Percentiles rank a stretch among this genome's conserved stretches.
Evolutionary conservation across 2,888 invertebrate species (phyloP).

Genomic region (Sesia bembeciformis): DNA sequence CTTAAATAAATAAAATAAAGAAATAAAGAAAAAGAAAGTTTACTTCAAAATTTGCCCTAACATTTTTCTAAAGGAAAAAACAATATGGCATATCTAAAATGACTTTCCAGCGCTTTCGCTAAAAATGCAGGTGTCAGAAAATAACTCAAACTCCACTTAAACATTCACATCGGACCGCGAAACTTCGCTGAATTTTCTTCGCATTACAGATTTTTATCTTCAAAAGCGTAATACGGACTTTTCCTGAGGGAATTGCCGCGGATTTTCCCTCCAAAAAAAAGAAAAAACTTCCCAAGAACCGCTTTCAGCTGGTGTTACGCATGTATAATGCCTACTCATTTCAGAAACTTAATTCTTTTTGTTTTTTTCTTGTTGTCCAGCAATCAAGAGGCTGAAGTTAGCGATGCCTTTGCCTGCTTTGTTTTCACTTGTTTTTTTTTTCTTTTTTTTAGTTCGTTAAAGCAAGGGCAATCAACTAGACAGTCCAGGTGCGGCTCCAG

Average conservation of each 20-base stretch:
- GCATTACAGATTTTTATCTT: conserved; percentile 13
- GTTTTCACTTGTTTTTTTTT: background rate
- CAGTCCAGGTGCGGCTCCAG: background rate
- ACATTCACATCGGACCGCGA: conserved; percentile 19
- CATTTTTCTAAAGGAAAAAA: background rate
- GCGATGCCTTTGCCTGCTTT: conserved; percentile 6
- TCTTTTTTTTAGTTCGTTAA: conserved; percentile 34
- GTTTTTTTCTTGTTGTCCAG: conserved; percentile 24
- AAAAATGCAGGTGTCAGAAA: conserved; percentile 15
- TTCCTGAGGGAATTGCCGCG: background rate
- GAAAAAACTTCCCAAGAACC: conserved; percentile 4
- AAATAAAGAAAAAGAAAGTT: no score
- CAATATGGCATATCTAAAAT: background rate
- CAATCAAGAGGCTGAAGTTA: conserved; percentile 18
- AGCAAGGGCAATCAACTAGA: conserved; percentile 27
- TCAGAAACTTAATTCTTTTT: conserved; percentile 16
- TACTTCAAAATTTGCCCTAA: no score
- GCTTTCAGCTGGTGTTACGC: conserved; percentile 32
- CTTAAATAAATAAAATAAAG: no score
- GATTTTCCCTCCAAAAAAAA: background rate
- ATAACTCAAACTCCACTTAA: conserved; percentile 20
- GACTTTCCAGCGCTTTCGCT: background rate
- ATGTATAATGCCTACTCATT: conserved; percentile 44
- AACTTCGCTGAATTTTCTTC: conserved; percentile 21
- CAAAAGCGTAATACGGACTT: background rate